phyloP scores from a whole-genome alignment of 2,797 vertebrate species.

The Synaphobranchus kaupii region DNA sequence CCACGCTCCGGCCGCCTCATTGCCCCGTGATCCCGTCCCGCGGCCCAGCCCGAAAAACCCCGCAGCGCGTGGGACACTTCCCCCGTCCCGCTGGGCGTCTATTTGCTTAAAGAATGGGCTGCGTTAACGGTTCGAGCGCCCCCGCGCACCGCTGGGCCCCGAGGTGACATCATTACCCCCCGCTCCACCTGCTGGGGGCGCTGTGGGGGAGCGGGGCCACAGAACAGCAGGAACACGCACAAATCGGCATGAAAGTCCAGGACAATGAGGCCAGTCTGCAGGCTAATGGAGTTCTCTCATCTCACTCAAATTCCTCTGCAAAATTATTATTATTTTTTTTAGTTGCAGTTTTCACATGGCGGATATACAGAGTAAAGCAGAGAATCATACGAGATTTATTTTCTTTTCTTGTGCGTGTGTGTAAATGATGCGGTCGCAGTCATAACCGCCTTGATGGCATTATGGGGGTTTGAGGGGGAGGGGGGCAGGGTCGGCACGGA shows the following conservation, averaged over 20 bases:
- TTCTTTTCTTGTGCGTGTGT: background rate
- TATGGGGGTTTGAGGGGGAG: background rate
- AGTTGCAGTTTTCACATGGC: background rate
- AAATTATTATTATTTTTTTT: no score
- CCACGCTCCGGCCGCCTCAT: background rate
- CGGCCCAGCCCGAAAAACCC: background rate
- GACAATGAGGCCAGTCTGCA: background rate
- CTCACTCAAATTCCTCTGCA: background rate
- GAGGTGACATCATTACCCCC: slow-evolving; percentile 70
- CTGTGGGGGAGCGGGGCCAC: background rate
- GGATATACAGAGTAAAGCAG: background rate
- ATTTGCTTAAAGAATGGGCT: slow-evolving; percentile 74
- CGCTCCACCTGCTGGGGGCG: slow-evolving; percentile 14
- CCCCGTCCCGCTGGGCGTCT: slow-evolving; percentile 53
- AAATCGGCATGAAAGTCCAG: slow-evolving; percentile 60
- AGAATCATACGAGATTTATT: background rate
- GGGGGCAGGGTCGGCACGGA: background rate
- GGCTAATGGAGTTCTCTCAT: background rate
- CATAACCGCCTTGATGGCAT: background rate
- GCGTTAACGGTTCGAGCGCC: slow-evolving; percentile 57
- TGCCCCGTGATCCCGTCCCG: background rate
- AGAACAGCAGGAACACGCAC: slow-evolving; percentile 63
- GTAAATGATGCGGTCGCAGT: background rate
- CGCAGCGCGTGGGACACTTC: no score
- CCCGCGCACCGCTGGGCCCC: slow-evolving; percentile 73